Evolutionary conservation across 2,113 vertebrate genomes (phyloP).

Genomic region (Acrocephalus kingi): DNA sequence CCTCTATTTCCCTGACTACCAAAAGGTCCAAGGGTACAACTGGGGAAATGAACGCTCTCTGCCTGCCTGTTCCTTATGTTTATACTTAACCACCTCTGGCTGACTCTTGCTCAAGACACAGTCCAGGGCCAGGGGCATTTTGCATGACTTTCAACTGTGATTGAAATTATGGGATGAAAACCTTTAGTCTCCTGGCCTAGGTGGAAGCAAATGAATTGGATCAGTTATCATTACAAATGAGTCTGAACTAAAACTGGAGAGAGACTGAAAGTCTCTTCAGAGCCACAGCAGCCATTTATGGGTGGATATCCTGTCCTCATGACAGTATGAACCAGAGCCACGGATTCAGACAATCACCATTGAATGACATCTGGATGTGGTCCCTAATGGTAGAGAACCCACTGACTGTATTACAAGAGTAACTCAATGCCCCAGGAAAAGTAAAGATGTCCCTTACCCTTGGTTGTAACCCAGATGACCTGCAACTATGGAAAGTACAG

Average conservation of each 20-base stretch:
- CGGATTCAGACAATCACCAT: not conserved
- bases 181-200: not conserved
- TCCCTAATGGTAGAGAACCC: not conserved
- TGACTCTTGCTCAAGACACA: not conserved
- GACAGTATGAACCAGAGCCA: not conserved
- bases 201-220: not conserved
- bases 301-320: not conserved
- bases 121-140: not conserved
- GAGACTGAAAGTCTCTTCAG: not conserved
- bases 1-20: not conserved
- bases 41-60: not conserved
- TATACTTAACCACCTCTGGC: not conserved
- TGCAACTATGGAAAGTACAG: not conserved
- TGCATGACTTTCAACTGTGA: not conserved
- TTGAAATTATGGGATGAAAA: not conserved
- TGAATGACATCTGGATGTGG: not conserved
- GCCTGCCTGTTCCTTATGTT: not conserved
- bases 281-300: not conserved
- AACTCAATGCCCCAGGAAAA: not conserved
- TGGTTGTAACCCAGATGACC: not conserved
- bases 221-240: not conserved
- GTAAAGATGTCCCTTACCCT: not conserved
- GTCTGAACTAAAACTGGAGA: not conserved
- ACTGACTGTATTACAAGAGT: fast-evolving
- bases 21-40: not conserved